Base-by-base conservation (phyloP, 1,140 invertebrate species). In the Drosophila nannoptera region DNA sequence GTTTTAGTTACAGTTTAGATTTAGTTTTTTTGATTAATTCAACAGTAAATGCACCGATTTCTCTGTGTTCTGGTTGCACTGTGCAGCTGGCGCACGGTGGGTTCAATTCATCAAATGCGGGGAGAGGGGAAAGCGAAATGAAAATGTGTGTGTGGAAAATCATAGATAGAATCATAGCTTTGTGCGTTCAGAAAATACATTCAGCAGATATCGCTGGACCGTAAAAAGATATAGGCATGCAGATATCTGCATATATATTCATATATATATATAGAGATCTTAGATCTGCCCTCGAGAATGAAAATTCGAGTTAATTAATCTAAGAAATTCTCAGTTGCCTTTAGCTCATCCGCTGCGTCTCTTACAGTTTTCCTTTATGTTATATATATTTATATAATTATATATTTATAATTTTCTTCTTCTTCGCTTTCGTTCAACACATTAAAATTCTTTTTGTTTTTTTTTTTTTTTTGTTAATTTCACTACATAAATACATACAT, bases 401-500 rank as follows among this genome's bases (percentile, higher is more conserved):
- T 59, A 66, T 70, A 68, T 77, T 45, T 78, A 61, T 78, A 75
- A 69, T 63, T 70, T 66, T 80, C 14, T 7, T 14, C 14, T 43
- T 43, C 56, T 66, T 80, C 12, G 7, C 12, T 43, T 43, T 43
- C 56, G 59, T 78, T 84, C 80, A 83, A 80, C 76, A 83, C 80
- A 83, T 83, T 83, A 73, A 80, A 84, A 69, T 70, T 77, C 54
- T 78, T 55, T 22, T 22, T 22, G 22, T 22, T 22, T 22, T 22
- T 22, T 78, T 55, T 22, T 22, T 22, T 1, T 22, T 22, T 22
- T 22, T 22, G 22, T 22, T 22, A 58, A 58, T 74, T 83, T 78
- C 62, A 73, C 80, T 84, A 83, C 81, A 84, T 71, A 74, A 84
- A 83, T 84, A 83, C 80, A 78, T 84, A 81, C 74, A 69, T 82